Evolutionary conservation across 2,888 invertebrate species (phyloP).

Genomic region (Plebejus argus): DNA sequence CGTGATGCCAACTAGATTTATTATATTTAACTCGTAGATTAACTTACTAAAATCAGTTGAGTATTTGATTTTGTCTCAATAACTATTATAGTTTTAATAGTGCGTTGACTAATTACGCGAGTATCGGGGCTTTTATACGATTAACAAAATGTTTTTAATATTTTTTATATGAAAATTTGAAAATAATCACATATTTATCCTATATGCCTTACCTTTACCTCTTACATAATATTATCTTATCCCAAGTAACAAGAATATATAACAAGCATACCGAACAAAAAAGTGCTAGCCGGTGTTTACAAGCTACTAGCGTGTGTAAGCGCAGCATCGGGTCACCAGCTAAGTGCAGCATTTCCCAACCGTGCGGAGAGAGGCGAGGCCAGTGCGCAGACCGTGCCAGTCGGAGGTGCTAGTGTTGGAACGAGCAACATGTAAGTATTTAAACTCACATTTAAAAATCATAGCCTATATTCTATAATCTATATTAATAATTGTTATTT

Average conservation of each 20-base stretch:
- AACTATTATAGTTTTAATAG: background rate
- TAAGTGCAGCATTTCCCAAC: constrained; percentile 61
- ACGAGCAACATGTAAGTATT: background rate
- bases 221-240: no score
- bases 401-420: constrained; percentile 2
- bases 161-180: no score
- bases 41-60: background rate
- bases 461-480: no score
- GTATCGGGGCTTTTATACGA: no score
- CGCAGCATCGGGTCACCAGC: constrained; percentile 44
- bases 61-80: background rate
- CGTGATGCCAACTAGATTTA: background rate
- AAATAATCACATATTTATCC: no score
- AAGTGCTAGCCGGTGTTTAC: background rate
- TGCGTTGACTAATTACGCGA: background rate
- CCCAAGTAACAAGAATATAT: no score
- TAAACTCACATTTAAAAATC: background rate
- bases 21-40: background rate
- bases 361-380: constrained; percentile 54
- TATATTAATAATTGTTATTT: background rate
- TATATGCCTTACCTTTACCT: no score
- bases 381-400: constrained; percentile 49
- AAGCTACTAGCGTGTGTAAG: constrained; percentile 37
- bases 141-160: no score
- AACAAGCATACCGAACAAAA: background rate